Evolutionary conservation across 2,113 vertebrate genomes (phyloP).

Genomic region (Sylvilagus bachmani): DNA sequence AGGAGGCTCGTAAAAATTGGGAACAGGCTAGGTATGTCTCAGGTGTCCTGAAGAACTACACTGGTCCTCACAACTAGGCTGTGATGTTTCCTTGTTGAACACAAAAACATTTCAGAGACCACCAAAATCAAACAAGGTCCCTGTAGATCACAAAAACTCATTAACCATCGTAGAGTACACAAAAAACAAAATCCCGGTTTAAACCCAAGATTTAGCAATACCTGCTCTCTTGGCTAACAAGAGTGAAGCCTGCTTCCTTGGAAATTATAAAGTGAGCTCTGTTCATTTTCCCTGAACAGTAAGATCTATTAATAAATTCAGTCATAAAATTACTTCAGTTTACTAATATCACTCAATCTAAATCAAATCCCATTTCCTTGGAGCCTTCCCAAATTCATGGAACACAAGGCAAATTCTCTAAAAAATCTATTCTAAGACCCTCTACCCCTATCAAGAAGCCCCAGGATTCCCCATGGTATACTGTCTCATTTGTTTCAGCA

Average conservation of each 20-base stretch:
- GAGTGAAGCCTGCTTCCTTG: neutral
- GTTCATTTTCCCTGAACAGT: neutral
- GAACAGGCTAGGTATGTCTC: neutral
- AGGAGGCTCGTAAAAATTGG: neutral
- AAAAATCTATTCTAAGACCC: neutral
- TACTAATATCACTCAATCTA: neutral
- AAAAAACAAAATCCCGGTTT: neutral
- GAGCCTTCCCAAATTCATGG: neutral
- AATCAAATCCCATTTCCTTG: neutral
- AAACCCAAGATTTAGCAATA: neutral
- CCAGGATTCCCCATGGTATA: neutral
- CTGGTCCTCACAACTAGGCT: neutral
- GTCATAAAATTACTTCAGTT: neutral
- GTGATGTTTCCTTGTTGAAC: neutral
- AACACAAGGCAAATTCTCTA: neutral
- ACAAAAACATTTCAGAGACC: neutral
- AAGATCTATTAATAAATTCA: neutral
- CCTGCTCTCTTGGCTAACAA: neutral
- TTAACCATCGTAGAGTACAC: neutral
- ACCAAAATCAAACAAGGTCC: neutral
- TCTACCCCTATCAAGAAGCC: neutral
- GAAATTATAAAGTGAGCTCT: neutral
- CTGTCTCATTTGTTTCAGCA: neutral
- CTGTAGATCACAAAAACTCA: neutral
- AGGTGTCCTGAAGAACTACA: accelerated